Evolutionary conservation across 2,888 invertebrate species (phyloP), one percentile per base, ranked within the genome.

Genomic region (Eledone cirrhosa): DNA sequence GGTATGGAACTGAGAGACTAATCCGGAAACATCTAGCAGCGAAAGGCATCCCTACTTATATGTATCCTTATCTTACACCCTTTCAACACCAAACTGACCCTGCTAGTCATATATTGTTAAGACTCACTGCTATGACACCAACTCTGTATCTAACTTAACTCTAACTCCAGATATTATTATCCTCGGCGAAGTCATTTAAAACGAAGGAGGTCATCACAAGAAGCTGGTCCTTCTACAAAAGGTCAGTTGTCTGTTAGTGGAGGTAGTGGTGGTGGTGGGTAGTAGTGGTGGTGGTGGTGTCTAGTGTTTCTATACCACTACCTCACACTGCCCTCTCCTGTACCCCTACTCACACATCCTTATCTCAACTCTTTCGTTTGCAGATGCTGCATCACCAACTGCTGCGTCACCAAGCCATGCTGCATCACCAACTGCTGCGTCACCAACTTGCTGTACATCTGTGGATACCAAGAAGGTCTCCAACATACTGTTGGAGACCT

Each of bases 1-100:
- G 91, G 91, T 91, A 91, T 80, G 90, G 90, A 27, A 90, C 89
- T 16, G 91, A 91, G 80, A 80, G 90, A 80, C 85, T 90, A 47
- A 87, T 91, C 29, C 86, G 88, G 65, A 91, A 91, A 82, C 84
- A 87, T 77, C 85, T 91, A n/a, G 84, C 89, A 13, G 82, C 87
- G 0, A 85, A 83, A 67, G 88, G 88, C 31, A 87, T 91, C 22
- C 88, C 88, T 5, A 89, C 90, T 2, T 90, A 86, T 80, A 88
- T 91, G 87, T 91, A 91, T 90, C 89, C 87, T 89, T 86, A 65
- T 11, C n/a, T n/a, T n/a, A n/a, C n/a, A n/a, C n/a, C n/a, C n/a
- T n/a, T n/a, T n/a, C n/a, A n/a, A n/a, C n/a, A 53, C 53, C 53
- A 53, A 53, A 53, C 14, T 16, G 22, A 53, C 22, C 53, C 53